Base-by-base conservation (phyloP, 1,140 invertebrate species). In the Leptinotarsa defecta region DNA sequence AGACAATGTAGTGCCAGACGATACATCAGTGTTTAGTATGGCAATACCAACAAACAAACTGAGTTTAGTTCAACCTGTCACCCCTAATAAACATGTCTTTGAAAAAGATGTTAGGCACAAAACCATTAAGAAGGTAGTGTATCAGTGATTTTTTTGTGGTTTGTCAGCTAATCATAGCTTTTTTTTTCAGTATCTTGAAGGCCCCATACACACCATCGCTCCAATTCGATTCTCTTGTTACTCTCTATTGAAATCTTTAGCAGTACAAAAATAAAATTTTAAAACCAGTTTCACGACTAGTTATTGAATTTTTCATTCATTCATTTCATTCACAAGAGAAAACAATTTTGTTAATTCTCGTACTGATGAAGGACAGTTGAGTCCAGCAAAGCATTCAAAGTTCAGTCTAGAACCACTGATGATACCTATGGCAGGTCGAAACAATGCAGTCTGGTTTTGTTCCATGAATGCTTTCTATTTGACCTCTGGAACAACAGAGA, bases 141-240 rank as follows among this genome's bases (percentile, higher is more conserved):
- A 65, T 57, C 19, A 48, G 13, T 22, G 64, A 61, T 70, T 22
- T 48, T 34, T 70, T 76, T 15, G n/a, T 62, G 20, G 49, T 24
- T 24, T 78, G 43, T 24, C 48, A 62, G 34, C 6, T 67, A 70
- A 61, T 61, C 8, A 15, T 27, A 80, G 71, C 6, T 86, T 86
- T 77, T 82, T 82, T 77, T 87, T 87, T 78, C 81, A 89, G 88
- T 83, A 89, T 77, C 81, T 89, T 73, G 87, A 88, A 20, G 82
- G 85, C 57, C 85, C 89, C 68, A 85, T 88, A 72, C 88, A 89
- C 79, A 89, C 89, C 63, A 83, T 89, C 80, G 86, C 86, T 22
- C 87, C 87, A 20, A 85, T 87, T 78, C 83, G 84, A 65, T 77
- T 87, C 76, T 77, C 87, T 11, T 86, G 87, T 76, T 79, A 79